phyloP scores from a whole-genome alignment of 1,140 invertebrate species.

The Palaemon carinicauda region DNA sequence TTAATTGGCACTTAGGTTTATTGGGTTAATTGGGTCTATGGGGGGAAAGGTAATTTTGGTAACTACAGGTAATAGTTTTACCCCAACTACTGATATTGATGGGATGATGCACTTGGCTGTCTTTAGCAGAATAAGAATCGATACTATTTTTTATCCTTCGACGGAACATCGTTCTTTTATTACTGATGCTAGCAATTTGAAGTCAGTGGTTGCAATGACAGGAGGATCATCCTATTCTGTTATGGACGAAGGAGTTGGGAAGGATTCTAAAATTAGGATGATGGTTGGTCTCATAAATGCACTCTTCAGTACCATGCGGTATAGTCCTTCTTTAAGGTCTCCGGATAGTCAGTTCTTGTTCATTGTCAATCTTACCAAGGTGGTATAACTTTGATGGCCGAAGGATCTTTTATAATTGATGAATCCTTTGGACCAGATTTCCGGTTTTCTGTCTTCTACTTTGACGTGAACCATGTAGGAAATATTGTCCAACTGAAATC shows the following conservation, averaged over 20 bases:
- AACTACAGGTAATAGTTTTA: neutral
- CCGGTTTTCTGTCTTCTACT: slow-evolving; percentile 59
- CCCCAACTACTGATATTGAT: neutral
- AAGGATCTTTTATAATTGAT: slow-evolving; percentile 57
- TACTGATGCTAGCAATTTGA: slow-evolving; percentile 60
- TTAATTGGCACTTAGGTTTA: neutral
- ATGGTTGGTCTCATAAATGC: slow-evolving; percentile 63
- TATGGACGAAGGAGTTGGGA: slow-evolving; percentile 67
- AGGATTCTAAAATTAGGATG: slow-evolving; percentile 66
- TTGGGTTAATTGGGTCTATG: neutral
- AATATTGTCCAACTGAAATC: slow-evolving; percentile 48
- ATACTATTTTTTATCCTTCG: slow-evolving; percentile 11
- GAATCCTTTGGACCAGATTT: slow-evolving; percentile 55
- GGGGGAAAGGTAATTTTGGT: neutral
- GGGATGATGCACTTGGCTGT: neutral
- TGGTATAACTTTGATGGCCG: slow-evolving; percentile 48
- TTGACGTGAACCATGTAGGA: slow-evolving; percentile 52
- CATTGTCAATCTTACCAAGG: slow-evolving; percentile 21
- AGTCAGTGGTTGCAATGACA: slow-evolving; percentile 66
- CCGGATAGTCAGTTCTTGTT: slow-evolving; percentile 12
- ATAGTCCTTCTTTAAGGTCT: neutral
- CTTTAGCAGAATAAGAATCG: neutral
- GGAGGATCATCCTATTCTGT: slow-evolving; percentile 67
- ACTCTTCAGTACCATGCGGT: slow-evolving; percentile 5
- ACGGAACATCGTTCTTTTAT: slow-evolving; percentile 25